Evolutionary conservation across 2,113 vertebrate genomes (phyloP).

Genomic region (Bubo scandiacus): DNA sequence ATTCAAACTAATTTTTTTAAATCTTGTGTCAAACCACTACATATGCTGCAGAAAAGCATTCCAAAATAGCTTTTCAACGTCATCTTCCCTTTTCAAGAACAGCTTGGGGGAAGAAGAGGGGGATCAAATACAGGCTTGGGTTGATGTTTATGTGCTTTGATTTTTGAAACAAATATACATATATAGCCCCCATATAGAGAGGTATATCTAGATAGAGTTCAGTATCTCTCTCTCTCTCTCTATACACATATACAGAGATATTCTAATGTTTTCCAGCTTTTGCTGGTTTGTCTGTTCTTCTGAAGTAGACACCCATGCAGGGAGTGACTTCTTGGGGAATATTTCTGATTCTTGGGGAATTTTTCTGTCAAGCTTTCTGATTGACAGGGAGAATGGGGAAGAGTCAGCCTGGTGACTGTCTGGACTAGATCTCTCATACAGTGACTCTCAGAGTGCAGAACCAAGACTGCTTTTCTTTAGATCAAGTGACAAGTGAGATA

Average conservation of each 20-base stretch:
- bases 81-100: not conserved
- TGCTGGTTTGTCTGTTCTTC: not conserved
- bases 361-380: not conserved
- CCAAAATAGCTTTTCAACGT: not conserved
- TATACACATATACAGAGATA: not conserved
- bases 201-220: not conserved
- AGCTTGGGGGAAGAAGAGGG: not conserved
- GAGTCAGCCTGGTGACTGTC: not conserved
- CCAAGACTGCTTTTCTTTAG: not conserved
- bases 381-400: not conserved
- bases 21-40: not conserved
- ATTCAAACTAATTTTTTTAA: not conserved
- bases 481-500: not conserved
- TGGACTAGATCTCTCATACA: not conserved
- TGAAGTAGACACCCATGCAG: not conserved
- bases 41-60: not conserved
- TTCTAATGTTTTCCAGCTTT: not conserved
- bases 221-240: not conserved
- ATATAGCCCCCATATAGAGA: accelerated
- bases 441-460: not conserved
- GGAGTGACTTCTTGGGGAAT: not conserved
- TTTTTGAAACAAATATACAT: not conserved
- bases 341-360: not conserved
- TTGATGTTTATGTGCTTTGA: not conserved
- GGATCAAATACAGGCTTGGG: not conserved